Base-by-base conservation (phyloP, 2,113 vertebrate species). In the Carassius auratus region DNA sequence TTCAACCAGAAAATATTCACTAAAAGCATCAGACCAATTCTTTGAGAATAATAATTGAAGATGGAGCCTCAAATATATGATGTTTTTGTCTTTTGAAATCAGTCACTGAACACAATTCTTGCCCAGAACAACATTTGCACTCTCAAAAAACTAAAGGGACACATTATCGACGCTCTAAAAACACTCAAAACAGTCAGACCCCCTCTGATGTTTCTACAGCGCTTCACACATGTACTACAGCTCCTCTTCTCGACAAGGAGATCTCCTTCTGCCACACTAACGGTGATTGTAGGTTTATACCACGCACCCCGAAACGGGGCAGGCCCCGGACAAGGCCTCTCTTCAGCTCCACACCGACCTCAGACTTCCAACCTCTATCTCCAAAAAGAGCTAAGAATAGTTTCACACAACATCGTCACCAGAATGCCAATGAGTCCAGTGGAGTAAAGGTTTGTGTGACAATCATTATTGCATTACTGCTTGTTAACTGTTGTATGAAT, bases 271-370 rank as follows among this genome's bases (percentile, higher is more conserved):
- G 38, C 33, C 68, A 55, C 42, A 36, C 42, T 23, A 38, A 78
- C 9, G 3, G 55, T 61, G 57, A n/a, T 61, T 61, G 1, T 0
- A 71, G 21, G 50, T 57, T 42, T 2, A 57, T 38, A 30, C 10
- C 36, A 30, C 59, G 17, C 4, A 89, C 92, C 19, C 91, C 89
- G 36, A 89, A 81, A 85, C 89, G 89, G 69, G 0, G 38, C 6
- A 81, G 42, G 14, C 9, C 79, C 19, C 69, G 7, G 45, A 82
- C 9, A 23, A 64, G 36, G 2, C 50, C 69, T 9, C 1, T 8
- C 5, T 45, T 81, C 38, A 90, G 87, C 21, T 93, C 92, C 62
- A 92, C 92, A 4, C 92, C 92, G 7, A 50, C 19, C 2, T 85
- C 87, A 14, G 73, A 81, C 59, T 42, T 57, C 52, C 45, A 84